phyloP scores from a whole-genome alignment of 2,888 invertebrate species.

The Latrodectus hesperus region DNA sequence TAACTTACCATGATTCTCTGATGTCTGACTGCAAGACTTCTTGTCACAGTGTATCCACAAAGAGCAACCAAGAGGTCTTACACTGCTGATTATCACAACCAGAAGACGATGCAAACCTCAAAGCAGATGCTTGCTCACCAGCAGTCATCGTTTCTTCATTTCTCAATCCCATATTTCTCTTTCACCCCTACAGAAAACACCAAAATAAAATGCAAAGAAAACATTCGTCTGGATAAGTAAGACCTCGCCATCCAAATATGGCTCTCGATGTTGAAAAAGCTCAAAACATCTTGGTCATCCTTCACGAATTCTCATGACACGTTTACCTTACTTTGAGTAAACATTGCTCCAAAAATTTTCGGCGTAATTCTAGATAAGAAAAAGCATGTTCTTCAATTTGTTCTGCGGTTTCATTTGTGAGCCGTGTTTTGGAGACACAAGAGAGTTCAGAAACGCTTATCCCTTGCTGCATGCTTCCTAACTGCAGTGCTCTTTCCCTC shows the following conservation, averaged over 20 bases:
- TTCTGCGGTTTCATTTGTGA: too few relatives aligned
- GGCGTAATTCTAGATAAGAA: too few relatives aligned
- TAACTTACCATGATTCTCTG: slow-evolving; percentile 24
- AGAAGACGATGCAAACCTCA: slow-evolving; percentile 4
- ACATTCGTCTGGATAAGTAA: slow-evolving; percentile 25
- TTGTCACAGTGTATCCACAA: not conserved
- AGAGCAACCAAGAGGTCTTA: not conserved
- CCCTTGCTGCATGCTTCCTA: too few relatives aligned
- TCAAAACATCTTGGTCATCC: slow-evolving; percentile 50
- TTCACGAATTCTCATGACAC: slow-evolving; percentile 17
- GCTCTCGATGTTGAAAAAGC: slow-evolving; percentile 18
- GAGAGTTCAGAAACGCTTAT: too few relatives aligned
- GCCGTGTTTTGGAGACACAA: too few relatives aligned
- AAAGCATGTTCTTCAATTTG: too few relatives aligned
- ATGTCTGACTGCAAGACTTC: not conserved
- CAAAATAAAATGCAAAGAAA: slow-evolving; percentile 45
- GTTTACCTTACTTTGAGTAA: too few relatives aligned
- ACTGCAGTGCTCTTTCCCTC: too few relatives aligned
- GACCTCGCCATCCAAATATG: slow-evolving; percentile 51
- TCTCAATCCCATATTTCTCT: slow-evolving; percentile 35
- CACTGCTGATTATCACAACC: not conserved
- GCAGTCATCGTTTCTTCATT: slow-evolving; percentile 37
- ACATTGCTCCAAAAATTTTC: too few relatives aligned
- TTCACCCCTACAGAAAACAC: slow-evolving; percentile 4
- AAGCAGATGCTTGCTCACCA: not conserved